Evolutionary conservation across 2,113 vertebrate genomes (phyloP).

Genomic region (Herpetotheres cachinnans): DNA sequence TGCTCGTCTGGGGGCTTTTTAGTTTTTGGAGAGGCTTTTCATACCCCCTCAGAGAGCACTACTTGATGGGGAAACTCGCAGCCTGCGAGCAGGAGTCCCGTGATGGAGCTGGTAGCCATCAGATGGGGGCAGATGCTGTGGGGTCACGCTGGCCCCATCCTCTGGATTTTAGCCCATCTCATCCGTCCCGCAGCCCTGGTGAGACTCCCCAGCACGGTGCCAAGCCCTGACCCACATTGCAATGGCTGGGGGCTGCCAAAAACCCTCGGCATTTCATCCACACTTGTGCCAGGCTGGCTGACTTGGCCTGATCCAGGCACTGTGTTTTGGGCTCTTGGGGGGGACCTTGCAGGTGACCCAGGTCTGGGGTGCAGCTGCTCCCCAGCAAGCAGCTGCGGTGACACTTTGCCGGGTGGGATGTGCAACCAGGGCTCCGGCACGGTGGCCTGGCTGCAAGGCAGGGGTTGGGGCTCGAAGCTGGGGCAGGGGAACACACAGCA

Average conservation of each 20-base stretch:
- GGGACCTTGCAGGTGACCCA: background rate
- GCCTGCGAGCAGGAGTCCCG: background rate
- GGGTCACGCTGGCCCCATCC: background rate
- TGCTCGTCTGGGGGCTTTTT: background rate
- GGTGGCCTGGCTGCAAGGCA: background rate
- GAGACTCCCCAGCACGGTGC: background rate
- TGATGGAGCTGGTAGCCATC: no score
- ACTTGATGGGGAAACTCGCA: background rate
- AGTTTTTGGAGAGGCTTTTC: background rate
- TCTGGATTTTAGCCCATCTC: background rate
- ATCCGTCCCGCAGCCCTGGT: accelerated
- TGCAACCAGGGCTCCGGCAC: background rate
- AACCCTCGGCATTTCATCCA: accelerated
- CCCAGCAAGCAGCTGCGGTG: background rate
- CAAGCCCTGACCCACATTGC: background rate
- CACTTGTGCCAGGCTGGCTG: background rate
- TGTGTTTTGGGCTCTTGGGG: background rate
- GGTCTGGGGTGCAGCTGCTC: background rate
- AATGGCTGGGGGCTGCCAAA: background rate
- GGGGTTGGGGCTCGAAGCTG: accelerated
- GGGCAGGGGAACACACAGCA: no score
- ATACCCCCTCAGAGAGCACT: no score
- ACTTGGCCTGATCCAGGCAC: background rate
- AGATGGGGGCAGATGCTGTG: background rate
- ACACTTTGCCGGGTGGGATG: background rate